Conservation (phyloP, 2,888 invertebrate genomes). For the Microctonus aethiopoides region DNA sequence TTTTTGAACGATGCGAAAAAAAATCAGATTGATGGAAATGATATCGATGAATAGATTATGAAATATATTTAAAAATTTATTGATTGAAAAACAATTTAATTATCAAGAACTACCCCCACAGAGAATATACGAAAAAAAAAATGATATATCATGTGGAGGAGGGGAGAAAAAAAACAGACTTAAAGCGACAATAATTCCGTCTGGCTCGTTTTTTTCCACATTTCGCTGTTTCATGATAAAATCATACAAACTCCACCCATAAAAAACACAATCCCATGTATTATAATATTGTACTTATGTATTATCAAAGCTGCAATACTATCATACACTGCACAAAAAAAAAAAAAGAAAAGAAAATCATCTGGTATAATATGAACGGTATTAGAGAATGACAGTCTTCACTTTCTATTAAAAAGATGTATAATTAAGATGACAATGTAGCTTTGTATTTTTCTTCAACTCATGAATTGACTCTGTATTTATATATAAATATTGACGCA, state of each 20-base stretch:
- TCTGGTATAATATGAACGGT: not conserved
- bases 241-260: slow-evolving; percentile 1
- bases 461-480: not conserved
- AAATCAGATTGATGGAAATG: slow-evolving; percentile 40
- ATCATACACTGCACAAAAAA: slow-evolving; percentile 21
- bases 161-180: slow-evolving; percentile 15
- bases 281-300: slow-evolving; percentile 28
- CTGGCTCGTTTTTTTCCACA: slow-evolving; percentile 41
- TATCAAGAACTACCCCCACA: not conserved
- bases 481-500: not conserved
- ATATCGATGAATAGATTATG: slow-evolving; percentile 50
- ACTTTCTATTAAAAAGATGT: not conserved
- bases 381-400: not conserved
- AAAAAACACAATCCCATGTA: slow-evolving; percentile 12
- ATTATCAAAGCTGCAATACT: slow-evolving; percentile 9
- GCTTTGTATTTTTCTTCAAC: not conserved
- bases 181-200: slow-evolving; percentile 51
- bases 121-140: slow-evolving; percentile 27
- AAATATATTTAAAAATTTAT: slow-evolving; percentile 44
- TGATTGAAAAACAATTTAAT: not conserved
- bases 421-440: not conserved
- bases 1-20: not conserved
- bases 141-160: not conserved
- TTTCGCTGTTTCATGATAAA: slow-evolving; percentile 14
- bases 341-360: not conserved